Evolutionary conservation across 2,113 vertebrate species (phyloP).

Genomic region (Bufo gargarizans): DNA sequence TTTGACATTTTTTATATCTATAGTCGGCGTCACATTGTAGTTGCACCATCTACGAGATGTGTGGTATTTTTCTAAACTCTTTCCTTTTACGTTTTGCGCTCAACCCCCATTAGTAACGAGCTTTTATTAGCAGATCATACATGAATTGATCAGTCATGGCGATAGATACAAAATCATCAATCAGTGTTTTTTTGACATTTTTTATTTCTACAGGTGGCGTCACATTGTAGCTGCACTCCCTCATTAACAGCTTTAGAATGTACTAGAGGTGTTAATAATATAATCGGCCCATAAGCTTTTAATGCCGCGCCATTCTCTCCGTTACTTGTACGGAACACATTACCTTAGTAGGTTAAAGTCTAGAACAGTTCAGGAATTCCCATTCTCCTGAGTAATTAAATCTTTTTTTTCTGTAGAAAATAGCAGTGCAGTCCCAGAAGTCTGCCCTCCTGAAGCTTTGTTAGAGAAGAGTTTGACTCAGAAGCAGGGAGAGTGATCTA

Average conservation of each 20-base stretch:
- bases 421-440: constrained; percentile 20
- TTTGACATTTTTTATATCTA: no score
- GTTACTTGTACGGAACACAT: not conserved
- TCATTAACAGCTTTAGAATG: not conserved
- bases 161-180: not conserved
- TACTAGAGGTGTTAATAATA: constrained; percentile 9
- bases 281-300: constrained; percentile 39
- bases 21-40: no score
- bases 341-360: not conserved
- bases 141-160: not conserved
- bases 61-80: no score
- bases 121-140: not conserved
- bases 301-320: constrained; percentile 14
- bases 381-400: constrained; percentile 22
- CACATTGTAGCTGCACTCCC: not conserved
- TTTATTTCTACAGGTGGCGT: no score
- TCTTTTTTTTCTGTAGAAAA: constrained; percentile 2
- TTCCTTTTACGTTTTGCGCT: not conserved
- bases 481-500: constrained; percentile 21
- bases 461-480: constrained; percentile 17
- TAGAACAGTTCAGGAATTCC: constrained; percentile 13
- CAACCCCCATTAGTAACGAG: not conserved
- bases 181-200: not conserved
- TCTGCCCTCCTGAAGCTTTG: constrained; percentile 1
- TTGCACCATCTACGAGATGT: no score